phyloP scores from a whole-genome alignment of 2,888 invertebrate species.

The Ornithoptera priamus region DNA sequence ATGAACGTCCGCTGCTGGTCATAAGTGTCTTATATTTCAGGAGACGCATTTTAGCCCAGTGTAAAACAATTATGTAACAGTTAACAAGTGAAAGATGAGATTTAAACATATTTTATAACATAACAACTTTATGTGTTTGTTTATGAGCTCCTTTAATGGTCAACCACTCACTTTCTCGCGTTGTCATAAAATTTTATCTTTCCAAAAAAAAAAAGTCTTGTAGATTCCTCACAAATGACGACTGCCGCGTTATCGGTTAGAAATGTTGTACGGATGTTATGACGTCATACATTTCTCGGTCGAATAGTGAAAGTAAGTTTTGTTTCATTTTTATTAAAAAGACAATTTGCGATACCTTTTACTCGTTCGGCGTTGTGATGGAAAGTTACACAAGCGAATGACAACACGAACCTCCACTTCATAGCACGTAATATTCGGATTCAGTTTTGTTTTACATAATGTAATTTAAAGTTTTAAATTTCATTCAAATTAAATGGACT shows the following conservation, averaged over 20 bases:
- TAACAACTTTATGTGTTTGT: background rate
- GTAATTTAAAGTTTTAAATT: constrained; percentile 7
- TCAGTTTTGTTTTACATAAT: constrained; percentile 2
- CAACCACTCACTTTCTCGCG: constrained; percentile 23
- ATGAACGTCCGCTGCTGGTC: too few relatives aligned
- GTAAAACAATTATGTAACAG: background rate
- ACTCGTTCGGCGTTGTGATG: constrained; percentile 13
- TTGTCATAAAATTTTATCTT: constrained; percentile 26
- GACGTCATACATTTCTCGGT: constrained; percentile 29
- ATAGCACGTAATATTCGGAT: constrained; percentile 8
- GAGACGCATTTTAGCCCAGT: too few relatives aligned
- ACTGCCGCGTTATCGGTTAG: constrained; percentile 27
- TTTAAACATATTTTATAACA: background rate
- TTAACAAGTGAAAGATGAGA: background rate
- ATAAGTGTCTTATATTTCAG: too few relatives aligned
- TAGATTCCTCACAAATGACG: constrained; percentile 29
- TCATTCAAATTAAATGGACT: background rate
- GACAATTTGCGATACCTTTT: constrained; percentile 24
- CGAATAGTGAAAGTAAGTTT: constrained; percentile 28
- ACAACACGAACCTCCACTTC: constrained; percentile 6
- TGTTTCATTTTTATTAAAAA: constrained; percentile 23
- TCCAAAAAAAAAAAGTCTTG: constrained; percentile 14
- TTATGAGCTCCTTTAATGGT: background rate
- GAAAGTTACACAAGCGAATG: constrained; percentile 22
- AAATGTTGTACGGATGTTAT: constrained; percentile 29